Conservation (phyloP, 2,888 invertebrate genomes). For the Alviniconcha strummeri region DNA sequence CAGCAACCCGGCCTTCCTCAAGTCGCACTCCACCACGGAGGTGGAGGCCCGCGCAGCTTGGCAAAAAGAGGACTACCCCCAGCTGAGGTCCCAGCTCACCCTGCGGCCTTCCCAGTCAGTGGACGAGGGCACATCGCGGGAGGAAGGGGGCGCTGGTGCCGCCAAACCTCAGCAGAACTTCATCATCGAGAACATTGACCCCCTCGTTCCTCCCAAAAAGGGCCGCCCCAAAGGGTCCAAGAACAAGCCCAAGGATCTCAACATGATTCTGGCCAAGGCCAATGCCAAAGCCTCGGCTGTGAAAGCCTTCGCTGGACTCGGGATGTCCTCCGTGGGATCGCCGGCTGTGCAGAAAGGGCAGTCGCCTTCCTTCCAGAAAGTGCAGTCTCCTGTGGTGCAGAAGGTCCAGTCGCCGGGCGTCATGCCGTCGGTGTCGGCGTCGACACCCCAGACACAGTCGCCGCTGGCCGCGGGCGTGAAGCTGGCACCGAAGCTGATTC, state of each 20-base stretch:
- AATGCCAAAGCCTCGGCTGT: constrained; percentile 22
- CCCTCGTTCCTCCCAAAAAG: constrained; percentile 53
- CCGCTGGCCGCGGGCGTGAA: not conserved
- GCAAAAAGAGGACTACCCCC: constrained; percentile 37
- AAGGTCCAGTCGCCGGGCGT: constrained; percentile 14
- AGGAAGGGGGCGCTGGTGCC: not conserved
- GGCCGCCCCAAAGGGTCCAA: constrained; percentile 67
- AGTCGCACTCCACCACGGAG: constrained; percentile 41
- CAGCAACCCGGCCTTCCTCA: constrained; percentile 33
- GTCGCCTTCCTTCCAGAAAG: constrained; percentile 6
- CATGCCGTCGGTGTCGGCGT: constrained; percentile 10
- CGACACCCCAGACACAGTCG: constrained; percentile 19
- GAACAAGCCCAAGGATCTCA: constrained; percentile 53
- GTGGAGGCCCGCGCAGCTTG: constrained; percentile 28
- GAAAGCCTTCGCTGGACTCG: constrained; percentile 18
- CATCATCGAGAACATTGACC: constrained; percentile 37
- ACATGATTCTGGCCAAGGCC: constrained; percentile 44
- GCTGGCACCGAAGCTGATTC: constrained; percentile 21
- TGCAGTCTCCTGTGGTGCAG: constrained; percentile 18
- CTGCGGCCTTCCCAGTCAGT: constrained; percentile 32
- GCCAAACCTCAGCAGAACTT: constrained; percentile 24
- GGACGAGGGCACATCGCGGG: constrained; percentile 17
- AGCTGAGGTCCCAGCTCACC: constrained; percentile 33
- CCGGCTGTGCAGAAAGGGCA: constrained; percentile 22
- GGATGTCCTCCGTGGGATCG: constrained; percentile 4